Conservation (phyloP, 2,113 vertebrate genomes). For the Gobius niger region DNA sequence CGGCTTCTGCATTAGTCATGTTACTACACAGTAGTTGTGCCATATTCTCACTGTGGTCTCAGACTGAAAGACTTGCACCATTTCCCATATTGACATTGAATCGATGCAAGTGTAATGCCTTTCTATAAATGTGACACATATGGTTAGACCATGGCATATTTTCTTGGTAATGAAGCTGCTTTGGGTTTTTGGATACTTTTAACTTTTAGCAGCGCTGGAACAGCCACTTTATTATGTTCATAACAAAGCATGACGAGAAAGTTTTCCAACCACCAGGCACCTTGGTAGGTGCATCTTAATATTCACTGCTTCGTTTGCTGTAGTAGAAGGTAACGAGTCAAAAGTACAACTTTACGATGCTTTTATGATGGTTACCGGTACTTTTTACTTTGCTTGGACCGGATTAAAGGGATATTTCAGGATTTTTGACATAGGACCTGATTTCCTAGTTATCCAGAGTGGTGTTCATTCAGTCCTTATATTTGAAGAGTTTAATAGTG, state of each 20-base stretch:
- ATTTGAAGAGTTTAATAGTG: too few species aligned
- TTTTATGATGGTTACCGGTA: too few species aligned
- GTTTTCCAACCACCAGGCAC: conserved; percentile 33
- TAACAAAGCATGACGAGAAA: conserved; percentile 46
- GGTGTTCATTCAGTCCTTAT: too few species aligned
- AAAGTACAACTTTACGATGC: too few species aligned
- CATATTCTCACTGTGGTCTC: background rate
- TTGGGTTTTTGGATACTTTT: conserved; percentile 6
- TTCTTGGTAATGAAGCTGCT: conserved; percentile 12
- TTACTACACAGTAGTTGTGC: background rate
- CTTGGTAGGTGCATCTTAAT: conserved; percentile 9
- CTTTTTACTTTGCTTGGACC: too few species aligned
- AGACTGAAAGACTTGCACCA: background rate
- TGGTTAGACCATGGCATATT: conserved; percentile 17
- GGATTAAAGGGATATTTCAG: too few species aligned
- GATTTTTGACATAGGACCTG: too few species aligned
- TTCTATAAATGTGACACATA: conserved; percentile 40
- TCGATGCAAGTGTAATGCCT: conserved; percentile 26
- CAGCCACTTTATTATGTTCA: conserved; percentile 27
- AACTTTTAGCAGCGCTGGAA: conserved; percentile 34
- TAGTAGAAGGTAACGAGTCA: too few species aligned
- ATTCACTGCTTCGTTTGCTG: background rate
- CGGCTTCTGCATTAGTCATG: background rate
- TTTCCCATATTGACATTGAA: conserved; percentile 28
- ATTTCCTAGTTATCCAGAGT: too few species aligned